A percentile compares a stretch with the other conserved stretches of the same genome.
These are phyloP conservation scores for Xerus rutilus DNA, from an alignment of 2,797 vertebrate species.

Conservation along the genomic window DNA sequence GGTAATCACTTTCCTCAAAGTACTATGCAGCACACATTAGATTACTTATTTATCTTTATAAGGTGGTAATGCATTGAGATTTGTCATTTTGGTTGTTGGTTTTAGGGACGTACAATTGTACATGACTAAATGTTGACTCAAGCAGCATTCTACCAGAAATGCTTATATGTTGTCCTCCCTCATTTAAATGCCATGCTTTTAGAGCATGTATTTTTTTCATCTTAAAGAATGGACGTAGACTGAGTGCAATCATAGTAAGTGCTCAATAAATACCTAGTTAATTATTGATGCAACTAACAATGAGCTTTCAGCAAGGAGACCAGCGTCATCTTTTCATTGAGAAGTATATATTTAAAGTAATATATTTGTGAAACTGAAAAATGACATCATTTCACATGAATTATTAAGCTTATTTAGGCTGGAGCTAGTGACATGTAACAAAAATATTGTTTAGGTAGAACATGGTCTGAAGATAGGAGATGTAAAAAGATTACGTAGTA, in stretches of 20 bases:
- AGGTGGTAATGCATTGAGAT: not conserved
- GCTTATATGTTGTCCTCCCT: not conserved
- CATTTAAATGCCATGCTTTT: constrained; percentile 4
- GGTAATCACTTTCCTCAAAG: constrained; percentile 57
- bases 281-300: not conserved
- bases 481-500: constrained; percentile 20
- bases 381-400: constrained; percentile 51
- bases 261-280: constrained; percentile 13
- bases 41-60: constrained; percentile 49
- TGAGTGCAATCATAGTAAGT: not conserved
- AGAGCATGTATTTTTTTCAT: not conserved
- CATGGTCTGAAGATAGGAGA: constrained; percentile 49
- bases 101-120: not conserved
- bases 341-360: constrained; percentile 66
- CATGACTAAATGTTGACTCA: not conserved
- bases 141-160: constrained; percentile 13
- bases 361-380: constrained; percentile 63
- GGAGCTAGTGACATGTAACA: constrained; percentile 36
- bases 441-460: constrained; percentile 48
- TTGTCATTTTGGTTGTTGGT: not conserved
- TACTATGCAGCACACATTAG: constrained; percentile 56
- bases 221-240: constrained; percentile 24
- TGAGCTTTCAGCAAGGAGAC: constrained; percentile 40
- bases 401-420: constrained; percentile 57
- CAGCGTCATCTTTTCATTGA: constrained; percentile 27